Conservation (phyloP, 2,797 vertebrate species). For the Mormyrus hasselquistii region DNA sequence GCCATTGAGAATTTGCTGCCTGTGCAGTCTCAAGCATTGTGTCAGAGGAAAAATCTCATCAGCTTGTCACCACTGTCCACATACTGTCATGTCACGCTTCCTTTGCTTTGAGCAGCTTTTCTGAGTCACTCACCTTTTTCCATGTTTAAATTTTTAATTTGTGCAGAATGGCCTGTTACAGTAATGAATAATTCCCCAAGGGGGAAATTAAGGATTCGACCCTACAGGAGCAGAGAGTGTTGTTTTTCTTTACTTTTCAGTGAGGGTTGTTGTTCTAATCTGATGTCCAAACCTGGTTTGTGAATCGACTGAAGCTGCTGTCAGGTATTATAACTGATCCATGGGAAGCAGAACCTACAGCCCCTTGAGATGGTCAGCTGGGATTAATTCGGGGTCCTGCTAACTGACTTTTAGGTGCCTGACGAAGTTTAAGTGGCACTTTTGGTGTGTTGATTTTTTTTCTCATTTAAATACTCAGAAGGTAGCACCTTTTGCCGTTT, state of each 20-base stretch:
- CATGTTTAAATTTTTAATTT: background rate
- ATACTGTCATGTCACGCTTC: background rate
- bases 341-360: background rate
- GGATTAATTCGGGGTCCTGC: background rate
- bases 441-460: background rate
- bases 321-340: background rate
- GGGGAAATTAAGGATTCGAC: background rate
- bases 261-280: slow-evolving; percentile 29
- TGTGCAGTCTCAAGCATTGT: background rate
- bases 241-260: background rate
- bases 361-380: background rate
- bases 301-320: slow-evolving; percentile 12
- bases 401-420: slow-evolving; percentile 1
- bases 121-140: background rate
- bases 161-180: background rate
- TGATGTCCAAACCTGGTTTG: slow-evolving; percentile 21
- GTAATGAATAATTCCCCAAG: background rate
- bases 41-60: background rate
- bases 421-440: background rate
- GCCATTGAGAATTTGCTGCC: background rate
- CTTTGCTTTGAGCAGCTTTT: background rate
- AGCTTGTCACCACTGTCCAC: background rate
- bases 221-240: background rate
- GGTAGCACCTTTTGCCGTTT: background rate
- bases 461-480: background rate